phyloP scores from a whole-genome alignment of 2,797 vertebrate genomes.

The Heterohyrax brucei region DNA sequence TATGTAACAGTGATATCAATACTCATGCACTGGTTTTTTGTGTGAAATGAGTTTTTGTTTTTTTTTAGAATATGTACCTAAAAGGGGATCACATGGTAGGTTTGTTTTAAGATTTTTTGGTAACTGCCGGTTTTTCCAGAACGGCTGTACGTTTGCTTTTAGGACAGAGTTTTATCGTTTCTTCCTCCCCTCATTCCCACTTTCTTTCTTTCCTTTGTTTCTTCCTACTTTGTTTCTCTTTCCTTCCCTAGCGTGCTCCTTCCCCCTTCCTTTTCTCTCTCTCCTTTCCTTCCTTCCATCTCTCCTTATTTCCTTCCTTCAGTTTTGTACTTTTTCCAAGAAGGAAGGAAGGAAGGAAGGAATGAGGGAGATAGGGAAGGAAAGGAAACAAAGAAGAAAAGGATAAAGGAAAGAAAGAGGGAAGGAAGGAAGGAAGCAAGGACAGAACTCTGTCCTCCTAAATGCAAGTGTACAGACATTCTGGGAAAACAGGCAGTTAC shows the following conservation, averaged over 20 bases:
- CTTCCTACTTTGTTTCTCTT: not conserved
- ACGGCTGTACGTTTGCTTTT: not conserved
- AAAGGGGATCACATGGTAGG: not conserved
- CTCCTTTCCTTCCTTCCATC: not conserved
- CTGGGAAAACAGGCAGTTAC: no score
- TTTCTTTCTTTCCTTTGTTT: not conserved
- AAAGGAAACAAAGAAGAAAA: no score
- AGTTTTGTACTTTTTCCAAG: not conserved
- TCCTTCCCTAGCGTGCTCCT: not conserved
- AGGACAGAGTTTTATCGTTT: not conserved
- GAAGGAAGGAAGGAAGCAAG: no score
- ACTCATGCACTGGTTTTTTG: not conserved
- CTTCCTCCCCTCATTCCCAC: not conserved
- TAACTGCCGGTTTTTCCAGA: not conserved
- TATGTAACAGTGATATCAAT: not conserved
- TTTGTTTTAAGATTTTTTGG: not conserved
- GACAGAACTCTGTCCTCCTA: no score
- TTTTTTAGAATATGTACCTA: not conserved
- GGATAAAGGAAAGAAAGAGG: no score
- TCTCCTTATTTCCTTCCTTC: not conserved
- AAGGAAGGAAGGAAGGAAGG: no score
- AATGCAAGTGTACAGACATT: no score
- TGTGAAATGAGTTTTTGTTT: conserved; percentile 41
- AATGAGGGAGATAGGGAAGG: no score
- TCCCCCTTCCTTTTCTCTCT: not conserved